Evolutionary conservation across 2,797 vertebrate species (phyloP).

Genomic region (Borostomias antarcticus): DNA sequence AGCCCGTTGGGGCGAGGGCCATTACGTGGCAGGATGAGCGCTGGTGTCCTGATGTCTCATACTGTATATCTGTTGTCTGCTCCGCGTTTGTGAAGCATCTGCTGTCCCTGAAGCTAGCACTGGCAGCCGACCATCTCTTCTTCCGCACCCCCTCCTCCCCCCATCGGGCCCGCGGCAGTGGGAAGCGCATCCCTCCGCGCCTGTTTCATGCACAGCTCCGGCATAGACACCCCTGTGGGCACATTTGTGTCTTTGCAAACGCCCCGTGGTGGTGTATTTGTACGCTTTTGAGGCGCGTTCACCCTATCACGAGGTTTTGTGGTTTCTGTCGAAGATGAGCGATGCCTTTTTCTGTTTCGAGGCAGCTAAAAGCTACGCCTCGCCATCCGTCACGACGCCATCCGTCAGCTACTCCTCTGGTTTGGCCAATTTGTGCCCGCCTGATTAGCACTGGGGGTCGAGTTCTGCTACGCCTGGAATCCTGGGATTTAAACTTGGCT

Average conservation of each 20-base stretch:
- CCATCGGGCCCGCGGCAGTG: conserved; percentile 24
- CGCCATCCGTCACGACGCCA: background rate
- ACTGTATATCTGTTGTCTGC: conserved; percentile 42
- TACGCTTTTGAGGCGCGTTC: no score
- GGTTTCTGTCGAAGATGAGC: background rate
- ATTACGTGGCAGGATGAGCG: conserved; percentile 44
- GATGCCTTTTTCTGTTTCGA: conserved; percentile 4
- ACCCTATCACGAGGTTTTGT: background rate
- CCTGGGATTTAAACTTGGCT: conserved; percentile 48
- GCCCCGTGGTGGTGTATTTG: no score
- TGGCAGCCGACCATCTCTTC: conserved; percentile 43
- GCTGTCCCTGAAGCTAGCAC: conserved; percentile 49
- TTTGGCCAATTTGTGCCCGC: conserved; percentile 18
- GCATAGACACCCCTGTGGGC: conserved; percentile 1
- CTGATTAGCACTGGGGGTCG: conserved; percentile 4
- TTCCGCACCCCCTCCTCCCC: conserved; percentile 13
- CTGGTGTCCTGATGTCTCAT: conserved; percentile 36
- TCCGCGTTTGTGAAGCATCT: conserved; percentile 45
- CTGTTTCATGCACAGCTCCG: conserved; percentile 19
- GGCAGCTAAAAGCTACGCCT: conserved; percentile 17
- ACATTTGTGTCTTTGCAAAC: background rate
- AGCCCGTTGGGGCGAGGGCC: conserved; percentile 31
- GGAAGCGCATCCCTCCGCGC: conserved; percentile 19
- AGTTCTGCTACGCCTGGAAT: conserved; percentile 31
- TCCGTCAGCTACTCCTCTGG: conserved; percentile 1